Conservation (phyloP, 2,797 vertebrate species). For the Pterois miles region DNA sequence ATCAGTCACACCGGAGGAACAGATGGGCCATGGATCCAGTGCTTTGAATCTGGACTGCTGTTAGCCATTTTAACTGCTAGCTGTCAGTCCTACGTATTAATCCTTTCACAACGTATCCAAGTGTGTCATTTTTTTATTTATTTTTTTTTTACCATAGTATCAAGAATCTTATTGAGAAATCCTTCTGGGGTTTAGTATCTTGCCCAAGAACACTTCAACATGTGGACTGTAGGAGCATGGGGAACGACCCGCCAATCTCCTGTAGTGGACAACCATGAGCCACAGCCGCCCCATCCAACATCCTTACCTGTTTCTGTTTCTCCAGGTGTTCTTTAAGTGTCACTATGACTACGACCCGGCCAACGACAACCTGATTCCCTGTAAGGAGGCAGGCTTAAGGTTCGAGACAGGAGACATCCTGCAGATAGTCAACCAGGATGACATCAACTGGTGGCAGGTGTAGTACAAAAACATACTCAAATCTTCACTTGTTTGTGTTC, state of each 20-base stretch:
- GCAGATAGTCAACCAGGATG: constrained; percentile 99
- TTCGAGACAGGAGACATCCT: constrained; percentile 96
- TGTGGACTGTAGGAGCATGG: too few species aligned
- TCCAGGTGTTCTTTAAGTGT: constrained; percentile 82
- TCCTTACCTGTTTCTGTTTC: background rate
- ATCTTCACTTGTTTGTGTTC: background rate
- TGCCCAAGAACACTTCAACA: too few species aligned
- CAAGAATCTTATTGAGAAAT: too few species aligned
- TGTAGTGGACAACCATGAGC: background rate
- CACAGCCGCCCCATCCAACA: background rate
- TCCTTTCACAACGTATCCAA: background rate
- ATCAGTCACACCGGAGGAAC: too few species aligned
- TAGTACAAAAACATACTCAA: background rate
- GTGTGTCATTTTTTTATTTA: background rate
- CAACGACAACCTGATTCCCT: constrained; percentile 97
- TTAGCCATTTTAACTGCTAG: too few species aligned
- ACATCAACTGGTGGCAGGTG: constrained; percentile 99
- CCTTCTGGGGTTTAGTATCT: too few species aligned
- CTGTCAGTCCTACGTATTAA: too few species aligned
- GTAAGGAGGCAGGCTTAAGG: constrained; percentile 95
- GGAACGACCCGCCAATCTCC: too few species aligned
- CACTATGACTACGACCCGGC: constrained; percentile 95
- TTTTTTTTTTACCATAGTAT: background rate
- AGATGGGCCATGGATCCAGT: too few species aligned
- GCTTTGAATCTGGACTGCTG: too few species aligned